Conservation (phyloP, 2,113 vertebrate genomes). For the Neogale vison region DNA sequence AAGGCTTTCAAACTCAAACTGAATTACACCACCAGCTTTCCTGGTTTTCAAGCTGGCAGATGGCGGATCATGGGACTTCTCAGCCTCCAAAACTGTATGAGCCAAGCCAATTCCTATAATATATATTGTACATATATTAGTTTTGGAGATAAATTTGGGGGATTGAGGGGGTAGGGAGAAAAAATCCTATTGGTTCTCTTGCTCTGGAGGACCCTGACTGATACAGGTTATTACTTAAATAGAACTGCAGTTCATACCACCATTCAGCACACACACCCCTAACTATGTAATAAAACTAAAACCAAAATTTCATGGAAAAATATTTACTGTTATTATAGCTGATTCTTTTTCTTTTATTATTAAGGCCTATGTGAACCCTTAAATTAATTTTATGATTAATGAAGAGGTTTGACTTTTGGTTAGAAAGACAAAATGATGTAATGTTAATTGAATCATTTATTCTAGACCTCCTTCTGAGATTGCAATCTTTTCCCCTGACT, state of each 20-base stretch:
- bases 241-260: neutral
- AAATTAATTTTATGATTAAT: conserved; percentile 9
- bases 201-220: neutral
- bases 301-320: conserved; percentile 26
- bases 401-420: neutral
- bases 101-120: neutral
- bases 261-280: neutral
- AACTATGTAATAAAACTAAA: neutral
- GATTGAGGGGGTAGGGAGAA: neutral
- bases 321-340: neutral
- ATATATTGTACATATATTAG: neutral
- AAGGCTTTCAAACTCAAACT: neutral
- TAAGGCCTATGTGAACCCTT: neutral
- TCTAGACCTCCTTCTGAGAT: neutral
- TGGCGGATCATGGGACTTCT: neutral
- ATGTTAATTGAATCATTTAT: conserved; percentile 23
- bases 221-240: neutral
- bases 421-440: neutral
- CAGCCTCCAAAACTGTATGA: neutral
- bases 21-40: neutral
- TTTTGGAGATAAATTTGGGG: neutral
- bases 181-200: neutral
- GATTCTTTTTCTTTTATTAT: neutral
- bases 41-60: neutral
- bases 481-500: neutral